phyloP scores from a whole-genome alignment of 2,113 vertebrate species.

The Ginglymostoma cirratum region DNA sequence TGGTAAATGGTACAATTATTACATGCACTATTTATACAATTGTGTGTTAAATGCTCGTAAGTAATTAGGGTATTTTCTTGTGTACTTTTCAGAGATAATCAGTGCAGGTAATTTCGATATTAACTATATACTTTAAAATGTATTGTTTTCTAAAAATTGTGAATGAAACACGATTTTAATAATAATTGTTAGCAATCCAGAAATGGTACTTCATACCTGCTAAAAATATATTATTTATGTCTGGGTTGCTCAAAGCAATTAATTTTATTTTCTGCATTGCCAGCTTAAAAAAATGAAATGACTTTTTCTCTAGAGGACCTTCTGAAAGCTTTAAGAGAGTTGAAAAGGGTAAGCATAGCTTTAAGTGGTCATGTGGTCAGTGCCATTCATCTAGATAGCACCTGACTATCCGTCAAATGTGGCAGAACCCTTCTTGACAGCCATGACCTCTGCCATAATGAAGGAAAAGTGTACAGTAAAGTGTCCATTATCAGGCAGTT shows the following conservation, averaged over 20 bases:
- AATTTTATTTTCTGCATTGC: not conserved
- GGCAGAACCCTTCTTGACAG: conserved; percentile 74
- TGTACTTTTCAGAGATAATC: not conserved
- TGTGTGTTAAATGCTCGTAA: not conserved
- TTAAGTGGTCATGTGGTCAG: conserved; percentile 83
- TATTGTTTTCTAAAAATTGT: not conserved
- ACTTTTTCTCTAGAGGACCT: conserved; percentile 50
- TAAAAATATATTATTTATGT: not conserved
- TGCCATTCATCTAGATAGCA: conserved; percentile 76
- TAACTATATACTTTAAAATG: not conserved
- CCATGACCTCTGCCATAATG: conserved; percentile 78
- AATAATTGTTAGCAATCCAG: not conserved
- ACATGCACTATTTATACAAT: not conserved
- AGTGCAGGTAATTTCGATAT: not conserved
- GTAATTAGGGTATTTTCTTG: not conserved
- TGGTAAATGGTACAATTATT: not conserved
- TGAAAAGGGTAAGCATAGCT: conserved; percentile 62
- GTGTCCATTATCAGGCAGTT: conserved; percentile 77
- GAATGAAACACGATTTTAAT: not conserved
- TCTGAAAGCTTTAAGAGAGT: conserved; percentile 65
- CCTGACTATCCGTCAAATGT: conserved; percentile 70
- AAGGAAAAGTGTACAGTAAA: conserved; percentile 70
- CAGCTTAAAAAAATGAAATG: conserved; percentile 53
- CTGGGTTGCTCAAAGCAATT: not conserved
- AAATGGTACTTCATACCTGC: not conserved